Percentiles rank a stretch among this genome's conserved stretches.
phyloP scores from a whole-genome alignment of 2,888 invertebrate species.

The Caenorhabditis zanzibari region DNA sequence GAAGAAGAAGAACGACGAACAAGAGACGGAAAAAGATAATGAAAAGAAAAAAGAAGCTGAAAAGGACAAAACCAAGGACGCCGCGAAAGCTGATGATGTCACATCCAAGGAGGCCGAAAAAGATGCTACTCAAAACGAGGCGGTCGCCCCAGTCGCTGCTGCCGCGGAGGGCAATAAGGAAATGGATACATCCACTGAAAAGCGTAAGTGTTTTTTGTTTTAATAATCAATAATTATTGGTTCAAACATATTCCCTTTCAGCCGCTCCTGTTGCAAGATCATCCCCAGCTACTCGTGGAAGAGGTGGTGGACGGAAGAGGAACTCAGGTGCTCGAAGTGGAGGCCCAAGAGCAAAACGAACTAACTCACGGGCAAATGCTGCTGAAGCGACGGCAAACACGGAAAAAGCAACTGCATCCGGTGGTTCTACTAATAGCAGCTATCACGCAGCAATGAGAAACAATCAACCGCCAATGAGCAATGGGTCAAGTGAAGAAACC shows the following conservation, averaged over 20 bases:
- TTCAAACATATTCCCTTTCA: not conserved
- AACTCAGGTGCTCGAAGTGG: slow-evolving; percentile 47
- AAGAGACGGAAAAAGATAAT: slow-evolving; percentile 11
- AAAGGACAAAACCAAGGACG: slow-evolving; percentile 13
- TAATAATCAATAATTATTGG: not conserved
- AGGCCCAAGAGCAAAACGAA: slow-evolving; percentile 59
- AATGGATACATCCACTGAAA: slow-evolving; percentile 19
- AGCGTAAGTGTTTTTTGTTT: slow-evolving; percentile 16
- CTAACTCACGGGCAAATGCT: slow-evolving; percentile 34
- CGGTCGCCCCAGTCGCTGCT: not conserved
- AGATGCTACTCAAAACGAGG: slow-evolving; percentile 6
- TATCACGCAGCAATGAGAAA: slow-evolving; percentile 40
- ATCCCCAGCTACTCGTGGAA: slow-evolving; percentile 53
- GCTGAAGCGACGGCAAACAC: not conserved
- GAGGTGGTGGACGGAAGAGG: slow-evolving; percentile 60
- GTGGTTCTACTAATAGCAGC: slow-evolving; percentile 2
- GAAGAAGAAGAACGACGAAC: slow-evolving; percentile 14
- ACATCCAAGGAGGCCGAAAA: slow-evolving; percentile 8
- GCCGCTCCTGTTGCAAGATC: slow-evolving; percentile 52
- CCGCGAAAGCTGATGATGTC: slow-evolving; percentile 4
- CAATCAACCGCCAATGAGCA: slow-evolving; percentile 64
- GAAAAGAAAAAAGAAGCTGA: slow-evolving; percentile 3
- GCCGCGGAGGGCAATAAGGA: slow-evolving; percentile 33
- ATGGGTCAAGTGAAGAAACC: slow-evolving; percentile 64
- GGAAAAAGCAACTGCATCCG: not conserved